phyloP scores from a whole-genome alignment of 2,797 vertebrate genomes.

The Esox masquinongy region DNA sequence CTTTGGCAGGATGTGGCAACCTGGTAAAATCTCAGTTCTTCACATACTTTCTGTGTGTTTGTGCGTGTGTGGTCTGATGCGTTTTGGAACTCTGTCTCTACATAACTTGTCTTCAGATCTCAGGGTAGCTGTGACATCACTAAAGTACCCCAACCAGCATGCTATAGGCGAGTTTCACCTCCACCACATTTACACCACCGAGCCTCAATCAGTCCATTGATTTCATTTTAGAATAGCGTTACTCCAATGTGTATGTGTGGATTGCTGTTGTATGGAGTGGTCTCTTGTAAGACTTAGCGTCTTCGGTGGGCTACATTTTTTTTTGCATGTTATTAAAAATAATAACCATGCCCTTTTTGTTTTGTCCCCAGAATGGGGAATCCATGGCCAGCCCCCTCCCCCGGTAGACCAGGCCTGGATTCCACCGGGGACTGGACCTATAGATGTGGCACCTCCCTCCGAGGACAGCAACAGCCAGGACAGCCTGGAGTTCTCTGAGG shows the following conservation, averaged over 20 bases:
- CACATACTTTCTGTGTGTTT: not conserved
- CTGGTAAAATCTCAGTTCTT: conserved; percentile 76
- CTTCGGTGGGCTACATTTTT: not conserved
- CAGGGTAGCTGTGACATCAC: not conserved
- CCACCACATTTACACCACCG: not conserved
- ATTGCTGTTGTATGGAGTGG: not conserved
- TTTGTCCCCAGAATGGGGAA: conserved; percentile 86
- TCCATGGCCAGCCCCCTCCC: conserved; percentile 88
- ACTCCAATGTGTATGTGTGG: not conserved
- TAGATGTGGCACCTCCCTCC: conserved; percentile 94
- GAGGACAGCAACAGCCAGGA: conserved; percentile 99
- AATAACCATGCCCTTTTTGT: not conserved
- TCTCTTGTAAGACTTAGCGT: not conserved
- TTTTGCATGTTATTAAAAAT: not conserved
- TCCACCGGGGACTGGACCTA: conserved; percentile 88
- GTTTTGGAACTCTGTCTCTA: not conserved
- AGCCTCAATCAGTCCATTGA: not conserved
- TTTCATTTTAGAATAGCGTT: not conserved
- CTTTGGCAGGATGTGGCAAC: conserved; percentile 97
- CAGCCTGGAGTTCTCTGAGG: conserved; percentile 94
- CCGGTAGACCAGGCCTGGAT: conserved; percentile 95
- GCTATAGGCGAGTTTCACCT: not conserved
- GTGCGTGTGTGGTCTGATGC: not conserved
- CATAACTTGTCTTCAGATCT: not conserved
- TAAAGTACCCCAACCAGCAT: not conserved